Conservation (phyloP, 2,797 vertebrate species). For the Pseudotriccus pelzelni region DNA sequence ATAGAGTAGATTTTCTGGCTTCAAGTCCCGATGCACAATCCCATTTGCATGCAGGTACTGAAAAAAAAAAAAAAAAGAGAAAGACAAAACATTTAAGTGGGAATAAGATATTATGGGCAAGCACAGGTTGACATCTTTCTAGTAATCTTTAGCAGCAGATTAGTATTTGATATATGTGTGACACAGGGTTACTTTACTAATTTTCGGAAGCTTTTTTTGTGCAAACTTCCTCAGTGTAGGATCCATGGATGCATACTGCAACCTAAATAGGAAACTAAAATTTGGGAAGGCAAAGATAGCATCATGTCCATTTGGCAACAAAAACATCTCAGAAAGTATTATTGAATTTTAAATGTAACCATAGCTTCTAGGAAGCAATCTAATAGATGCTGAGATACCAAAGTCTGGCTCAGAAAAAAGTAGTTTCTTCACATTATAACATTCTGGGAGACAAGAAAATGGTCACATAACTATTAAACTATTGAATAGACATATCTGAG, state of each 20-base stretch:
- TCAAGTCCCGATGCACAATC: conserved; percentile 88
- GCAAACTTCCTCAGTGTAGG: neutral
- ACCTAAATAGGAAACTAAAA: conserved; percentile 26
- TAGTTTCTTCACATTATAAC: neutral
- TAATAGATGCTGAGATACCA: neutral
- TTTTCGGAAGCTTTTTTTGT: neutral
- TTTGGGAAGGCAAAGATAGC: neutral
- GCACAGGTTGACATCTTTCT: neutral
- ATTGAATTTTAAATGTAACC: neutral
- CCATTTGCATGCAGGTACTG: conserved; percentile 90
- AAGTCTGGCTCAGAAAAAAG: neutral
- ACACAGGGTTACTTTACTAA: neutral
- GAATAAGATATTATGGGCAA: neutral
- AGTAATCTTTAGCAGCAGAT: neutral
- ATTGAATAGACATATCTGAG: neutral
- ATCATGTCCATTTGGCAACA: neutral
- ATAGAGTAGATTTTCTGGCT: conserved; percentile 89
- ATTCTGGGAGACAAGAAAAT: neutral
- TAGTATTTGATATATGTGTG: neutral
- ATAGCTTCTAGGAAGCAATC: neutral
- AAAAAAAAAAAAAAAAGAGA: neutral
- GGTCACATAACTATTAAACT: neutral
- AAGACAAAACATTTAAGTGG: neutral
- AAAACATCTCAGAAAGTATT: neutral
- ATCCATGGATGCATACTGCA: neutral